Base-by-base conservation (phyloP, 2,888 invertebrate genomes). In the Corbicula japonica region DNA sequence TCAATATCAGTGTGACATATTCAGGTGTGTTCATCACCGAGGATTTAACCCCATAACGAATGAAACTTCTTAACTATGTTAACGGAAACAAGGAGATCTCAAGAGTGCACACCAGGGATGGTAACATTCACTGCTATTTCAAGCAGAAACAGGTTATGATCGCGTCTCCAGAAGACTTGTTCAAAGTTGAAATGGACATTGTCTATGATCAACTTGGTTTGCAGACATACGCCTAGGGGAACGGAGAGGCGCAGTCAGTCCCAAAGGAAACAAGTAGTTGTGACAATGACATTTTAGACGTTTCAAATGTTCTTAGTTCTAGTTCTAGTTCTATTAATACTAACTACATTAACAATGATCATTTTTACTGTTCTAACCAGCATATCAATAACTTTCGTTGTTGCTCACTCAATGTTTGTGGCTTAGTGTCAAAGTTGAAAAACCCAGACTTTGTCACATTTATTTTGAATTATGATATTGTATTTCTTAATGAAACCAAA, bases 61-160 rank as follows among this genome's bases (percentile, higher is more conserved):
- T 41, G 26, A 15, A 28, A 5, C 12, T 61, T 3, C 2, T 5
- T 4, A 44, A 61, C 3, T 32, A 32, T 41, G 38, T 61, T 3
- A 38, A 28, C 10, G 28, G 26, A 6, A 21, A 23, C 18, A 10
- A 21, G 10, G 41, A n/a, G 2, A 12, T 32, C 12, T 23, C 21
- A n/a, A 60, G 35, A 12, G 35, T 60, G 4, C n/a, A 35, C 38
- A 60, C 60, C 18, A 32, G 60, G 21, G 38, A 60, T 23, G 60
- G 60, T 35, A 60, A 32, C 60, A 60, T 60, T n/a, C 61, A 61
- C 26, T 61, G 61, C 26, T 23, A 5, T 2, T 61, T 23, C 44
- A 61, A 61, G 44, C 21, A 41, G 3, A 61, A 61, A 26, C 38
- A 28, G 4, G 61, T 38, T 5, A 44, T 44, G 12, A 44, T 61